Evolutionary conservation across 2,113 vertebrate genomes (phyloP).

Genomic region (Willisornis vidua): DNA sequence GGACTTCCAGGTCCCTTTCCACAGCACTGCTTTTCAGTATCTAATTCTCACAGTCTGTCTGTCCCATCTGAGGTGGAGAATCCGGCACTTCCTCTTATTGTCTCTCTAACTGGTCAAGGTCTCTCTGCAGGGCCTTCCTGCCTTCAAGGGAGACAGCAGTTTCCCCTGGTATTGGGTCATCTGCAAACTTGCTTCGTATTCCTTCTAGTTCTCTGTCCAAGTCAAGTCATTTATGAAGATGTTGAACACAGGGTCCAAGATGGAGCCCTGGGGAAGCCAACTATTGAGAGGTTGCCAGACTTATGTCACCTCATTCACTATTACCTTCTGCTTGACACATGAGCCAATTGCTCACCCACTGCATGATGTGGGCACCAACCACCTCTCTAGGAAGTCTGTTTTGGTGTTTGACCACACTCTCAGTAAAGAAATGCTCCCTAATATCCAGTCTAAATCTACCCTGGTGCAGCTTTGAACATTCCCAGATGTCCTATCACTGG

Average conservation of each 20-base stretch:
- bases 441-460: not conserved
- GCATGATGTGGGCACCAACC: not conserved
- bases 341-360: not conserved
- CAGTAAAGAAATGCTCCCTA: not conserved
- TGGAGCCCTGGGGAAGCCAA: not conserved
- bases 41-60: not conserved
- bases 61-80: not conserved
- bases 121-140: not conserved
- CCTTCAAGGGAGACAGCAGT: not conserved
- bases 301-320: not conserved
- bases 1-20: not conserved
- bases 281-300: not conserved
- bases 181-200: not conserved
- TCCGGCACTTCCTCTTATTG: not conserved
- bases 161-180: not conserved
- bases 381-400: not conserved
- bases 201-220: not conserved
- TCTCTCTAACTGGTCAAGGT: not conserved
- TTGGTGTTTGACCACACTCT: not conserved
- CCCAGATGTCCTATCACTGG: accelerated
- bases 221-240: not conserved
- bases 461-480: not conserved
- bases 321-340: not conserved
- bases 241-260: not conserved
- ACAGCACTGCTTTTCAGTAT: not conserved